Percentiles rank a stretch among this genome's conserved stretches.
phyloP scores from a whole-genome alignment of 2,888 invertebrate species.

The Pristionchus exspectatus region DNA sequence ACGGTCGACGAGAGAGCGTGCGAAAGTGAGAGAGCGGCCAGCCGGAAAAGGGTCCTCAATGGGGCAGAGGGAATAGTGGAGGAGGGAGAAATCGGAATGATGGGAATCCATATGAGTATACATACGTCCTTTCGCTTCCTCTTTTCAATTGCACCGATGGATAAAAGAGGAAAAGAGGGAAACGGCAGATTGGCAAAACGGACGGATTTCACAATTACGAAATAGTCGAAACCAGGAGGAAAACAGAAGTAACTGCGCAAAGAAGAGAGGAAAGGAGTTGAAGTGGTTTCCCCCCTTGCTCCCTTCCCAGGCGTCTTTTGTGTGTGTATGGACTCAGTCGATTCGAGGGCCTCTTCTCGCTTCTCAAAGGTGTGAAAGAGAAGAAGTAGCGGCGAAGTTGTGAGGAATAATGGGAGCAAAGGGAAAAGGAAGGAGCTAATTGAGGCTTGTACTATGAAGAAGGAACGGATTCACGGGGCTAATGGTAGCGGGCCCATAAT shows the following conservation, averaged over 20 bases:
- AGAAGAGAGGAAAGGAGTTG: conserved; percentile 19
- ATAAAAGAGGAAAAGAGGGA: neutral
- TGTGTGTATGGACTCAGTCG: neutral
- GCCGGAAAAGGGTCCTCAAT: conserved; percentile 31
- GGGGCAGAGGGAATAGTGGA: neutral
- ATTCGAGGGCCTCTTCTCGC: neutral
- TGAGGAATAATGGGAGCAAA: neutral
- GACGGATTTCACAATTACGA: conserved; percentile 1
- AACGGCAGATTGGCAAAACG: neutral
- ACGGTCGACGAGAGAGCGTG: neutral
- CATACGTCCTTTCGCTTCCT: conserved; percentile 43
- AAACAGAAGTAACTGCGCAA: neutral
- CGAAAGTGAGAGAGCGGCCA: neutral
- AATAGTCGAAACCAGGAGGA: neutral
- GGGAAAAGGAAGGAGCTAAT: neutral
- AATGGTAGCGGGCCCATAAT: neutral
- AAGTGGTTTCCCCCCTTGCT: neutral
- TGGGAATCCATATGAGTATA: conserved; percentile 50
- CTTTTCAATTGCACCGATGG: conserved; percentile 15
- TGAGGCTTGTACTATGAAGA: neutral
- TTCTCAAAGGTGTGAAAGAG: neutral
- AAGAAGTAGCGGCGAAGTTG: neutral
- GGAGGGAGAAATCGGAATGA: neutral
- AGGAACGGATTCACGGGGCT: neutral
- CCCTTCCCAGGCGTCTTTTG: neutral